Evolutionary conservation across 2,113 vertebrate genomes (phyloP), one percentile per base, ranked within the genome.

Genomic region (Dipodomys merriami): DNA sequence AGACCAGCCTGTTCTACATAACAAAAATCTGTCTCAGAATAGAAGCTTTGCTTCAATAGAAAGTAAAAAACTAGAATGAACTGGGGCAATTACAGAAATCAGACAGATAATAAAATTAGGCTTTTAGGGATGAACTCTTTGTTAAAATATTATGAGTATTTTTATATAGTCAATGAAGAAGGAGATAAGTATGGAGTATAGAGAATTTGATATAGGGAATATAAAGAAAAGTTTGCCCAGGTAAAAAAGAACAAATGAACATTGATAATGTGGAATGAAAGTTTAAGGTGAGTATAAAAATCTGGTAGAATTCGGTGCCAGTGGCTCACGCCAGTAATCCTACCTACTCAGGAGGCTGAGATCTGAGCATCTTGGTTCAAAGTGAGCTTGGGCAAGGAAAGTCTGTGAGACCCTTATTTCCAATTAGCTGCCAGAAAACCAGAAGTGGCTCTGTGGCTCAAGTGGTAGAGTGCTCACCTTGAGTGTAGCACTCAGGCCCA

Each of bases 131-230:
- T 29, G 2, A 35, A 10, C 22, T 80, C 12, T 88, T 71, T 19
- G 33, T 53, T 85, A 73, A 78, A 77, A 69, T 9, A 69, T 19
- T 20, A 85, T 35, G 29, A 81, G 22, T 49, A 71, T 44, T 76
- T 90, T 93, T 62, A 88, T 4, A 74, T 2, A 80, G 79, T 30
- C 86, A 84, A 88, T 83, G 35, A 86, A 93, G 64, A 7, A 73
- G 39, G 53, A 22, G 12, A 2, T 44, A n/a, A 79, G 83, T 90
- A 33, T 90, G 71, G 19, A 80, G 39, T 72, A 33, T 46, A 77
- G 16, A 33, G 46, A 88, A 95, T 27, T 83, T 88, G 33, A 13
- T 12, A 30, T 73, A 71, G 25, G n/a, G 64, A 87, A 53, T 65
- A 46, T 30, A 88, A 92, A 87, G 16, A 78, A 73, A 90, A 80